Conservation (phyloP, 2,888 invertebrate species). For the Caenorhabditis sp. region DNA sequence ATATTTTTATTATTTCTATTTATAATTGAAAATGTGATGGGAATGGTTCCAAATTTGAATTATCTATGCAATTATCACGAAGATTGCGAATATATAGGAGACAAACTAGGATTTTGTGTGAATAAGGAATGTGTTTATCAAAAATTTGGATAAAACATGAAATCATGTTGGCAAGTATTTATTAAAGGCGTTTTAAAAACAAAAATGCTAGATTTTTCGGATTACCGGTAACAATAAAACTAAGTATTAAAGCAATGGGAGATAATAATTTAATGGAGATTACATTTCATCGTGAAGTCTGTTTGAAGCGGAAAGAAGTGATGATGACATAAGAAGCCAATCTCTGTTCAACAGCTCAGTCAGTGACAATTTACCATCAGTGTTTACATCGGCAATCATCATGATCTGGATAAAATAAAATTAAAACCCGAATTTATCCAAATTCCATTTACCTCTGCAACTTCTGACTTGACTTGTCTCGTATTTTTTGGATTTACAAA, state of each 20-base stretch:
- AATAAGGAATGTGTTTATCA: not conserved
- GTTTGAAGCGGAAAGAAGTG: slow-evolving; percentile 81
- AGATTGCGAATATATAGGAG: not conserved
- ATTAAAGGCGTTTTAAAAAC: no score
- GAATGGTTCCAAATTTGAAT: not conserved
- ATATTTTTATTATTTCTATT: no score
- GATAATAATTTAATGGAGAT: not conserved
- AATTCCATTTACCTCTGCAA: slow-evolving; percentile 74
- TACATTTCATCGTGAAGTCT: slow-evolving; percentile 81
- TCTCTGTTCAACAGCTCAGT: slow-evolving; percentile 80
- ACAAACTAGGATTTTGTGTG: not conserved
- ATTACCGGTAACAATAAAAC: not conserved
- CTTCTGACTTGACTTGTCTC: slow-evolving; percentile 80
- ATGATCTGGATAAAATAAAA: slow-evolving; percentile 10
- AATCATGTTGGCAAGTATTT: not conserved
- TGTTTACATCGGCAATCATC: slow-evolving; percentile 78
- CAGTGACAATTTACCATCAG: slow-evolving; percentile 78
- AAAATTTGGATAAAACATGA: not conserved
- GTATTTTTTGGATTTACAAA: slow-evolving; percentile 84
- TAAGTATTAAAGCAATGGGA: not conserved
- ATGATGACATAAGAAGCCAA: slow-evolving; percentile 80
- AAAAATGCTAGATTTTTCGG: not conserved
- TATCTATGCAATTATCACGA: not conserved
- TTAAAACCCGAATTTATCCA: not conserved
- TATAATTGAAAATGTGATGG: not conserved